Evolutionary conservation across 2,888 invertebrate genomes (phyloP), one percentile per base, ranked within the genome.

Genomic region (Embidobia sp.): DNA sequence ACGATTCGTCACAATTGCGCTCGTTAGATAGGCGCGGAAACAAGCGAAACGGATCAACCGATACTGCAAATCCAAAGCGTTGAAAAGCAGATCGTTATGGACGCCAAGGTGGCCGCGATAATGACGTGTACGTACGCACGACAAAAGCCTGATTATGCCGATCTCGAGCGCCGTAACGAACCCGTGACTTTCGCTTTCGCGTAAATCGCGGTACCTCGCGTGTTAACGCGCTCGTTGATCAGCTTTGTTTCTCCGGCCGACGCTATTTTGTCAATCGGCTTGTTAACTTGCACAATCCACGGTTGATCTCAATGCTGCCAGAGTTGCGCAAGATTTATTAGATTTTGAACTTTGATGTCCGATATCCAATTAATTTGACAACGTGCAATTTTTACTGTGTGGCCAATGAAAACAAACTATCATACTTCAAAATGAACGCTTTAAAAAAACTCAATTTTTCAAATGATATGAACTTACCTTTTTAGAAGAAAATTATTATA

Each of bases 161-260:
- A 73, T 64, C 57, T 37, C 29, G n/a, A 13, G 31, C 27, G 19
- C 42, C 49, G 57, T 73, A 73, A 73, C 73, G 57, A 73, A 55
- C 26, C 63, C 42, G 31, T 44, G 53, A 67, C 74, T 74, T 74
- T 67, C 67, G 59, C 74, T 67, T 67, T 67, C 67, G 48, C 61
- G 67, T 61, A 74, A 74, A 74, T 59, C 66, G 49, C 15, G 51
- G 53, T 37, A n/a, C 49, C 33, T 37, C 18, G 49, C 40, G 63
- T 70, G 69, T 61, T 70, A 70, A 70, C 70, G 53, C 42, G 69
- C 49, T 59, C 51, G 44, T 22, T 51, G 35, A 70, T 63, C 70
- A 18, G 57, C 49, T 64, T 73, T 49, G 57, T 64, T 73, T 57
- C 57, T 46, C 2, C 40, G 49, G 10, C 29, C 48, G 19, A 51